Evolutionary conservation across 2,797 vertebrate species (phyloP).

Genomic region (Loriculus beryllinus): DNA sequence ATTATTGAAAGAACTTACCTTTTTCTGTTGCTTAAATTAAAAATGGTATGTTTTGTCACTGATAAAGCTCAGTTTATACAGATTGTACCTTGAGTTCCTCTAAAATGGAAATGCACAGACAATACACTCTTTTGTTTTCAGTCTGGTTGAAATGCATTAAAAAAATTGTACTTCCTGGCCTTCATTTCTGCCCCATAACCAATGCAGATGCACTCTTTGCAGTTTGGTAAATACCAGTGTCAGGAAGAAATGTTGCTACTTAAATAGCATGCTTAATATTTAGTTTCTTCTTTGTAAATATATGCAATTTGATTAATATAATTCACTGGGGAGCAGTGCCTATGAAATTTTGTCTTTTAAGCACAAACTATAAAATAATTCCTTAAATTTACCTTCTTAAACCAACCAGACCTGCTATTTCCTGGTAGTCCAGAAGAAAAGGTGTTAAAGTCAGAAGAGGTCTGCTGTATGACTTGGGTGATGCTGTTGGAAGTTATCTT

Average conservation of each 20-base stretch:
- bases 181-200: neutral
- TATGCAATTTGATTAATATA: conserved; percentile 63
- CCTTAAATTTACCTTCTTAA: conserved; percentile 8
- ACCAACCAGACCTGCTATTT: conserved; percentile 13
- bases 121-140: neutral
- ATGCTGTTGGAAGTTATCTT: neutral
- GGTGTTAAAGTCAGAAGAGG: neutral
- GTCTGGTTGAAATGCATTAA: neutral
- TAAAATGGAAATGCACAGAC: neutral
- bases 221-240: neutral
- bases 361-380: conserved; percentile 36
- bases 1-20: neutral
- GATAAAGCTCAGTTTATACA: neutral
- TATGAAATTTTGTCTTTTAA: conserved; percentile 52
- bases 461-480: neutral
- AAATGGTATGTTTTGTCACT: neutral
- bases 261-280: neutral
- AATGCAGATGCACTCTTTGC: neutral
- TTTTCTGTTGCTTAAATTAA: neutral
- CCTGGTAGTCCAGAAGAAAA: conserved; percentile 8
- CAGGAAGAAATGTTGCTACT: neutral
- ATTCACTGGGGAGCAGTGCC: conserved; percentile 7
- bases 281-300: conserved; percentile 52
- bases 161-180: neutral
- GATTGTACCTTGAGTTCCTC: neutral